Conservation (phyloP, 2,113 vertebrate genomes). For the Passerina amoena region DNA sequence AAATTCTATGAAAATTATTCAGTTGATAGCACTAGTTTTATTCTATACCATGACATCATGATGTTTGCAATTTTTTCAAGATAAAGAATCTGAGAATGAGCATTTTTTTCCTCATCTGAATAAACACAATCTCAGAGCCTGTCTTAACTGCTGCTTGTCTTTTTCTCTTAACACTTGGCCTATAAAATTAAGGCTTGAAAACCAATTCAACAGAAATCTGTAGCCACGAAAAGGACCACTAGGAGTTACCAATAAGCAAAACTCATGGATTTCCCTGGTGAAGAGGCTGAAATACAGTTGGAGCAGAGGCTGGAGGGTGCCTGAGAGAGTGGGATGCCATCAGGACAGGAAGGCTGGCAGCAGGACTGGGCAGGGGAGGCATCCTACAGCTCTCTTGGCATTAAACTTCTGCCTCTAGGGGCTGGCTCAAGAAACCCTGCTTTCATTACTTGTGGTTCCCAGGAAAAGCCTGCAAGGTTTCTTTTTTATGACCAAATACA, state of each 20-base stretch:
- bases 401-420: neutral
- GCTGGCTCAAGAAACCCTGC: neutral
- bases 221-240: neutral
- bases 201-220: neutral
- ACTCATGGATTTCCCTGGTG: neutral
- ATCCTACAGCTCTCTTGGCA: neutral
- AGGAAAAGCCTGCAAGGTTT: neutral
- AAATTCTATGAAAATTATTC: slow-evolving; percentile 10
- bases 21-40: neutral
- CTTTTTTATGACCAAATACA: neutral
- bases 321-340: neutral
- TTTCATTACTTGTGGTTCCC: neutral
- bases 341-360: neutral
- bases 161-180: neutral
- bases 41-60: neutral
- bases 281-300: neutral
- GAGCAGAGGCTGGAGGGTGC: neutral
- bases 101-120: neutral
- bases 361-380: neutral
- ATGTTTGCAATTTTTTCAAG: neutral
- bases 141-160: neutral
- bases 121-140: neutral
- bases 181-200: neutral
- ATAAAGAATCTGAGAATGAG: neutral
- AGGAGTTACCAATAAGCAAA: neutral